Evolutionary conservation across 2,888 invertebrate genomes (phyloP).

Genomic region (Drosophila prolongata): DNA sequence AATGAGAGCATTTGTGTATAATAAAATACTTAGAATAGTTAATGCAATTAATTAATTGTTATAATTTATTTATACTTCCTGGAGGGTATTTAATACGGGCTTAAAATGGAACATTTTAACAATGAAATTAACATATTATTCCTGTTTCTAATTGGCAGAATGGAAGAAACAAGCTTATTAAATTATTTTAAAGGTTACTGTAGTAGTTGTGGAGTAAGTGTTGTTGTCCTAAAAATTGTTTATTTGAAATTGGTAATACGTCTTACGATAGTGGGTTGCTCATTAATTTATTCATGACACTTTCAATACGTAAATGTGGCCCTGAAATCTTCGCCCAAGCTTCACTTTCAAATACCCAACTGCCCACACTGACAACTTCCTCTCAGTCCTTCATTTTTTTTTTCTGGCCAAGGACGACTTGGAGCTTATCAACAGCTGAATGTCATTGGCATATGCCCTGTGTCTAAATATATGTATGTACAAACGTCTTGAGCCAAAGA

Average conservation of each 20-base stretch:
- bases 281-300: slow-evolving; percentile 5
- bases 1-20: background rate
- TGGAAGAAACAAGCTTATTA: too few species aligned
- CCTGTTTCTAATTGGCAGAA: too few species aligned
- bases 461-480: background rate
- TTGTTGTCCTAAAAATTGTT: too few species aligned
- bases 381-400: background rate
- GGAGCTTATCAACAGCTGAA: slow-evolving; percentile 55
- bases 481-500: slow-evolving; percentile 3
- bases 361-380: slow-evolving; percentile 39
- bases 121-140: too few species aligned
- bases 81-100: too few species aligned
- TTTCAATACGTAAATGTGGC: slow-evolving; percentile 19
- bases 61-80: background rate
- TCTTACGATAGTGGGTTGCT: slow-evolving; percentile 4
- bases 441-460: slow-evolving; percentile 57
- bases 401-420: slow-evolving; percentile 58
- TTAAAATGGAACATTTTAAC: too few species aligned
- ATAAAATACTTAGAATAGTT: background rate
- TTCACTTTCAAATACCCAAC: slow-evolving; percentile 47
- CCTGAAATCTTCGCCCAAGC: slow-evolving; percentile 34
- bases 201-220: too few species aligned
- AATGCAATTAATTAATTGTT: background rate
- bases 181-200: too few species aligned
- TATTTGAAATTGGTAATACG: too few species aligned